Evolutionary conservation across 2,888 invertebrate species (phyloP).

Genomic region (Conistra vaccinii): DNA sequence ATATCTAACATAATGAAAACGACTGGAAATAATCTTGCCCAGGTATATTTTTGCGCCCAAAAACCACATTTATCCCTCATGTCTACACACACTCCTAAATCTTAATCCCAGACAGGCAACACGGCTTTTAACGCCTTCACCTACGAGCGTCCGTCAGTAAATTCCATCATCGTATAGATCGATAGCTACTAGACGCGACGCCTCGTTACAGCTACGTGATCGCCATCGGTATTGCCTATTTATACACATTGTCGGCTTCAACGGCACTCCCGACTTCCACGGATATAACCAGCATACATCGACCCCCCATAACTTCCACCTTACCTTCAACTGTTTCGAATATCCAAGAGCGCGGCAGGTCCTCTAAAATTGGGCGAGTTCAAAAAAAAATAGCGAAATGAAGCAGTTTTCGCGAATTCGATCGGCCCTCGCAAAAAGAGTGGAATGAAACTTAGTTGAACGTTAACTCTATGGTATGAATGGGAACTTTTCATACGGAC

Average conservation of each 20-base stretch:
- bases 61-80: neutral
- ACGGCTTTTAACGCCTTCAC: slow-evolving; percentile 48
- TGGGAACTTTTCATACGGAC: slow-evolving; percentile 80
- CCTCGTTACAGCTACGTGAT: slow-evolving; percentile 89
- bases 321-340: slow-evolving; percentile 6
- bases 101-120: slow-evolving; percentile 35
- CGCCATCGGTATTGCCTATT: slow-evolving; percentile 88
- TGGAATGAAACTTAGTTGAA: slow-evolving; percentile 80
- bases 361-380: slow-evolving; percentile 66
- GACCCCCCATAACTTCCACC: slow-evolving; percentile 69
- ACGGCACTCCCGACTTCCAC: slow-evolving; percentile 76
- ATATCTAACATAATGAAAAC: no score
- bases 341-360: slow-evolving; percentile 52
- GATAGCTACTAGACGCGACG: slow-evolving; percentile 84
- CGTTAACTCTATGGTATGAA: slow-evolving; percentile 82
- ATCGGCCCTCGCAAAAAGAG: slow-evolving; percentile 78
- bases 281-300: slow-evolving; percentile 72
- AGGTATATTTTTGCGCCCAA: neutral
- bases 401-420: slow-evolving; percentile 80
- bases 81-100: slow-evolving; percentile 34
- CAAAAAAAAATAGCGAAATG: slow-evolving; percentile 76
- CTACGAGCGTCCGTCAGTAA: slow-evolving; percentile 66
- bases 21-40: no score
- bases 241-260: slow-evolving; percentile 86
- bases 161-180: slow-evolving; percentile 80